Percentiles rank a stretch among this genome's conserved stretches.
Conservation (phyloP, 2,113 vertebrate species). For the Synchiropus splendidus region DNA sequence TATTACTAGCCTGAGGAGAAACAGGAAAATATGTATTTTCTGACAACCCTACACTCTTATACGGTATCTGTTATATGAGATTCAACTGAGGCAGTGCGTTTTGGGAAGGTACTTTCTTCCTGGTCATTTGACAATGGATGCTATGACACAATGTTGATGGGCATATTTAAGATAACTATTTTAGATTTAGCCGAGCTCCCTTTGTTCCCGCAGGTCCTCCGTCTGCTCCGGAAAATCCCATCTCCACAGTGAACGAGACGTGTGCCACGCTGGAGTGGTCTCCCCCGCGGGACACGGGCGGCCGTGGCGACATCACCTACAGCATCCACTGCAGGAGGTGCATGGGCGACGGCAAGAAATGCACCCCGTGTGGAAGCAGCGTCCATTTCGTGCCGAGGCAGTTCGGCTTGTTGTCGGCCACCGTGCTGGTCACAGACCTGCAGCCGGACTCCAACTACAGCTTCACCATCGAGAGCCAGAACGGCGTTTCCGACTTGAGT, state of each 20-base stretch:
- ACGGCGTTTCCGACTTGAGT: constrained; percentile 70
- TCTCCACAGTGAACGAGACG: constrained; percentile 73
- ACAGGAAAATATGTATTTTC: no score
- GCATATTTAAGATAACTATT: no score
- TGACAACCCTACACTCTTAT: no score
- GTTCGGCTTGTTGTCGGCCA: constrained; percentile 62
- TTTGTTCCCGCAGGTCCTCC: constrained; percentile 66
- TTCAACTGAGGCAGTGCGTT: no score
- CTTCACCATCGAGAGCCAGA: constrained; percentile 72
- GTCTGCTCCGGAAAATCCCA: constrained; percentile 70
- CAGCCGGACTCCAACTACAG: constrained; percentile 75
- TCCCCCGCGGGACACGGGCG: constrained; percentile 64
- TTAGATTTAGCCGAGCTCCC: no score
- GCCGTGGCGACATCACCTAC: constrained; percentile 69
- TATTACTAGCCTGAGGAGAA: no score
- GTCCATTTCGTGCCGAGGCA: constrained; percentile 72
- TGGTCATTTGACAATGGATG: no score
- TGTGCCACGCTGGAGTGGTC: constrained; percentile 75
- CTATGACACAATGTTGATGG: no score
- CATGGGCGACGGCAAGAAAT: constrained; percentile 52
- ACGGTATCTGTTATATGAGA: no score
- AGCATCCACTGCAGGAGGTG: constrained; percentile 72
- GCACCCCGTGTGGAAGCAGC: constrained; percentile 63
- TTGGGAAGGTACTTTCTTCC: no score
- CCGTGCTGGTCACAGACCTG: constrained; percentile 66